Evolutionary conservation across 2,888 invertebrate genomes (phyloP), one percentile per base, ranked within the genome.

Genomic region (Epiperipatus broadwayi): DNA sequence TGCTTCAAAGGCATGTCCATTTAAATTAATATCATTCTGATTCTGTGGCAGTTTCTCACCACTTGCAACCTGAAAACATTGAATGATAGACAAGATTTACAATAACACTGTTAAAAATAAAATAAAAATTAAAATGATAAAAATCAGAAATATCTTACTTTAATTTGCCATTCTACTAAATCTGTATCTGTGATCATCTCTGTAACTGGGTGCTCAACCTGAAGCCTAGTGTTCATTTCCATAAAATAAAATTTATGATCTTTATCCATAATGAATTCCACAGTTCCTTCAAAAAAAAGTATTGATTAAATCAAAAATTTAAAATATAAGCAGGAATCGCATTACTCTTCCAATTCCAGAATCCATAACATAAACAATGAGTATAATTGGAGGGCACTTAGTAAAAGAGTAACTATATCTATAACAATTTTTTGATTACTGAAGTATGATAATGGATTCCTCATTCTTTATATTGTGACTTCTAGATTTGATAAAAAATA

Each of bases 171-270:
- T 56, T 97, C 93, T 0, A 97, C 97, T 44, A 97, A 67, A 65
- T 97, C 97, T 0, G 79, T 78, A 61, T 75, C 81, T 27, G 95
- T 97, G 31, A 97, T 83, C 75, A 91, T 91, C 65, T 97, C 97
- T 0, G 91, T 84, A 41, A 97, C 77, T 0, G 91, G 89, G 67
- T 93, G 91, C 55, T 93, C 91, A 0, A 91, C 87, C 60, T 87
- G 85, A 21, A 87, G 64, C 12, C 97, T 67, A 0, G 97, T 97
- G 60, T 97, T 97, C 97, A 97, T 97, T 68, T 97, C 97, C 97
- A 97, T 97, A 57, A 97, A 97, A 63, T 84, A 87, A 58, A 97
- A 97, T 43, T 76, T 75, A 46, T 83, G 74, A 31, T 77, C 73
- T 39, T 68, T 64, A 56, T 97, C 93, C 57, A 91, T 69, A 47